A percentile compares a stretch with the other conserved stretches of the same genome.
These are phyloP conservation scores for Ips nitidus DNA, from an alignment of 1,140 invertebrate genomes.

Conservation along the genomic window DNA sequence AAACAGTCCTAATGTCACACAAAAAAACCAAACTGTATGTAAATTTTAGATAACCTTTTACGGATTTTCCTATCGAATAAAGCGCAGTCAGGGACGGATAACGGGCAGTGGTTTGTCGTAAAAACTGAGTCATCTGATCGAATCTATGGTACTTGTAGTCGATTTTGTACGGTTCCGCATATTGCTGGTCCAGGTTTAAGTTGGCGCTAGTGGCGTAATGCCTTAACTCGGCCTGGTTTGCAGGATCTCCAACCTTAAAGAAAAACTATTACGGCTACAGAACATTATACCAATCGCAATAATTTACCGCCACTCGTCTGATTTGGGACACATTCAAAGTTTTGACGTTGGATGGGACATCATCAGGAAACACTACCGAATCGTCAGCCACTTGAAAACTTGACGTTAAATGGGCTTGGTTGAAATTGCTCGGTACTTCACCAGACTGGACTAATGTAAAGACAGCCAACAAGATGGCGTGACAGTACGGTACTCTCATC, in stretches of 20 bases:
- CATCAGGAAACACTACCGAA: slow-evolving; percentile 27
- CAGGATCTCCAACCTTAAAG: slow-evolving; percentile 7
- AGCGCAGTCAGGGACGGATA: slow-evolving; percentile 85
- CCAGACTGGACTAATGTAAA: too few relatives aligned
- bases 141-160: slow-evolving; percentile 90
- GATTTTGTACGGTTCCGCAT: slow-evolving; percentile 50
- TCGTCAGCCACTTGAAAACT: slow-evolving; percentile 35
- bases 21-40: neutral
- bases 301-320: slow-evolving; percentile 27
- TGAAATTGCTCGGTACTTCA: slow-evolving; percentile 5
- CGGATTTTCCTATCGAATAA: slow-evolving; percentile 91
- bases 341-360: neutral
- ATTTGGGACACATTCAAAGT: slow-evolving; percentile 2
- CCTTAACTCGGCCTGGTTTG: too few relatives aligned
- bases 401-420: slow-evolving; percentile 34
- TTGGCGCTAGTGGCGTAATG: slow-evolving; percentile 21
- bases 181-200: slow-evolving; percentile 30
- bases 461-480: too few relatives aligned
- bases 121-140: slow-evolving; percentile 79
- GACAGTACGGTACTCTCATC: too few relatives aligned
- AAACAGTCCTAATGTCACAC: slow-evolving; percentile 7
- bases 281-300: too few relatives aligned
- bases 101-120: slow-evolving; percentile 73
- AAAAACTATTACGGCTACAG: too few relatives aligned
- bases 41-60: slow-evolving; percentile 48